These are phyloP conservation scores for Ciconia stormi DNA, from an alignment of 2,113 vertebrate species.

Conservation along the genomic window DNA sequence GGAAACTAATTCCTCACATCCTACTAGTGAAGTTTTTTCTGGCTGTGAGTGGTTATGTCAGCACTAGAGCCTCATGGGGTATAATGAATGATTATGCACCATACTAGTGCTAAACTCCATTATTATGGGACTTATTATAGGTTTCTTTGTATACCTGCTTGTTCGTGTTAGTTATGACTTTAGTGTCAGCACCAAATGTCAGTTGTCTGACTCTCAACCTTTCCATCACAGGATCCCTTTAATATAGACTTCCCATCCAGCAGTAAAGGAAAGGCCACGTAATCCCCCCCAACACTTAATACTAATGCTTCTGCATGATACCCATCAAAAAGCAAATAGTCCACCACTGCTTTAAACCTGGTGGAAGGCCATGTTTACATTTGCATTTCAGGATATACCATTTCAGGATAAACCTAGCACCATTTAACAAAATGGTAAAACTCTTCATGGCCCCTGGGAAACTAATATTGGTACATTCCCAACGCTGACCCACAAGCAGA, in stretches of 20 bases:
- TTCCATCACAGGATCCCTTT: neutral
- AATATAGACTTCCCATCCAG: neutral
- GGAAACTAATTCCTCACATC: conserved; percentile 11
- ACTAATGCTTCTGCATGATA: neutral
- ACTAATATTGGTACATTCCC: neutral
- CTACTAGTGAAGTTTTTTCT: neutral
- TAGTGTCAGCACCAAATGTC: neutral
- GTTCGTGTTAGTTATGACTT: neutral
- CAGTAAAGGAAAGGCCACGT: neutral
- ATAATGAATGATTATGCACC: neutral
- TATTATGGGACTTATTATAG: neutral
- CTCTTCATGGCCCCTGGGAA: neutral
- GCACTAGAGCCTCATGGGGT: neutral
- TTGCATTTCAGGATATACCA: neutral
- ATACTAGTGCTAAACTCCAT: neutral
- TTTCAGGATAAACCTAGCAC: neutral
- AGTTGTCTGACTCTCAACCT: neutral
- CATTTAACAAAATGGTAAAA: neutral
- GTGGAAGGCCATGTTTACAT: neutral
- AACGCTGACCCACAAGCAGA: neutral
- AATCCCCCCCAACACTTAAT: neutral
- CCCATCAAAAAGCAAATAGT: neutral
- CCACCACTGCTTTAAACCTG: neutral
- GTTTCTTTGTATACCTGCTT: neutral
- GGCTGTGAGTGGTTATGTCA: neutral